These are phyloP conservation scores for Charina bottae DNA, from an alignment of 2,113 vertebrate genomes.

Conservation along the genomic window DNA sequence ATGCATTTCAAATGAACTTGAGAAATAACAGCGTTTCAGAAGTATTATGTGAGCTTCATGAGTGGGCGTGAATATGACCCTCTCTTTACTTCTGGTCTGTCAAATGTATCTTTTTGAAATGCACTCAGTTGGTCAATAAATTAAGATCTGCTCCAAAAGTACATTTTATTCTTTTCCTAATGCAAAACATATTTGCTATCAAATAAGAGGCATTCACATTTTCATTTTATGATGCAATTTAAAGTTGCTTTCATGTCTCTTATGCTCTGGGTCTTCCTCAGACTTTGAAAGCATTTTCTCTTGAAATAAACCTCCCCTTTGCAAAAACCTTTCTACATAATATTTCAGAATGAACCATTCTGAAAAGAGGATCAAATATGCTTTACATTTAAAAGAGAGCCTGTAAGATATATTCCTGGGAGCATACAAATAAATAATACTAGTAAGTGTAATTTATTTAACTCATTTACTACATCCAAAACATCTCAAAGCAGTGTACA, in stretches of 20 bases:
- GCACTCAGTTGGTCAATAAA: neutral
- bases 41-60: neutral
- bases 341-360: slow-evolving; percentile 33
- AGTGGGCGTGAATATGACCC: neutral
- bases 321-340: slow-evolving; percentile 27
- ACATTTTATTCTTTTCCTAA: slow-evolving; percentile 32
- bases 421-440: neutral
- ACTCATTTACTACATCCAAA: neutral
- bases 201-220: slow-evolving; percentile 39
- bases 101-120: neutral
- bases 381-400: slow-evolving; percentile 31
- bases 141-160: slow-evolving; percentile 42
- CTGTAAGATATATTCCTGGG: slow-evolving; percentile 24
- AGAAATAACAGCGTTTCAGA: neutral
- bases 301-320: slow-evolving; percentile 59
- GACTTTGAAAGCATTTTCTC: slow-evolving; percentile 53
- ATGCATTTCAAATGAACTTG: neutral
- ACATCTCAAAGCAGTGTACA: neutral
- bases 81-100: neutral
- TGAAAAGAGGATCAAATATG: neutral
- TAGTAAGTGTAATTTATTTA: neutral
- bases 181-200: slow-evolving; percentile 40
- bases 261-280: slow-evolving; percentile 45
- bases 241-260: slow-evolving; percentile 53
- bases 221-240: slow-evolving; percentile 43